Evolutionary conservation across 2,888 invertebrate species (phyloP), one percentile per base, ranked within the genome.

Genomic region (Helleia helle): DNA sequence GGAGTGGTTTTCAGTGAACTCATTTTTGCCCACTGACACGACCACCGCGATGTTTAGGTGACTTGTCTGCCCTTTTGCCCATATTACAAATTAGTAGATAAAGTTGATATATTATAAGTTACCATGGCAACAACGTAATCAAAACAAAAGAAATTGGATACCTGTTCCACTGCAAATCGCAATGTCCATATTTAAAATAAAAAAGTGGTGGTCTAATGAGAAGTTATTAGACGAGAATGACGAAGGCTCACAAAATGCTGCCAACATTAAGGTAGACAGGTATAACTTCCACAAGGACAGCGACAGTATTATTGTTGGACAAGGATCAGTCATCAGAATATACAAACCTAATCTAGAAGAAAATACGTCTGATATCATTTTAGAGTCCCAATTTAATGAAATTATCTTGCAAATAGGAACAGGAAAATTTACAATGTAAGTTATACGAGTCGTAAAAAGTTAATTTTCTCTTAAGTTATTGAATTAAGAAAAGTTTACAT

Each of bases 111-210:
- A n/a, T n/a, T n/a, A n/a, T n/a, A 4, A 26, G 36, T 36, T 36
- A n/a, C 36, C 26, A 26, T 39, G 15, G 39, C 11, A 11, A 8
- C 11, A 31, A 24, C 8, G 30, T 14, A 22, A 40, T 11, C 24
- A 39, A 14, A 25, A 15, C 11, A 40, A 30, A 30, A 24, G 11
- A 6, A 13, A 22, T 13, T 12, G 29, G 28, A 6, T 15, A 34
- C 3, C 17, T 4, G 3, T n/a, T 2, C 14, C 13, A 2, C 3
- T 9, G 11, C 12, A 9, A n/a, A 9, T 38, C 9, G 7, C 11
- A 48, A 98, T 98, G 98, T 97, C 97, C 2, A 83, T 98, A 56
- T 98, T 98, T 66, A 96, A 95, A 86, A 89, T 93, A 6, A 90
- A 94, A 60, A 92, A 93, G 57, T 94, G 95, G 90, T 98, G 97